These are phyloP conservation scores for Epistrophella euchroma DNA, from an alignment of 2,888 invertebrate species.

Conservation along the genomic window DNA sequence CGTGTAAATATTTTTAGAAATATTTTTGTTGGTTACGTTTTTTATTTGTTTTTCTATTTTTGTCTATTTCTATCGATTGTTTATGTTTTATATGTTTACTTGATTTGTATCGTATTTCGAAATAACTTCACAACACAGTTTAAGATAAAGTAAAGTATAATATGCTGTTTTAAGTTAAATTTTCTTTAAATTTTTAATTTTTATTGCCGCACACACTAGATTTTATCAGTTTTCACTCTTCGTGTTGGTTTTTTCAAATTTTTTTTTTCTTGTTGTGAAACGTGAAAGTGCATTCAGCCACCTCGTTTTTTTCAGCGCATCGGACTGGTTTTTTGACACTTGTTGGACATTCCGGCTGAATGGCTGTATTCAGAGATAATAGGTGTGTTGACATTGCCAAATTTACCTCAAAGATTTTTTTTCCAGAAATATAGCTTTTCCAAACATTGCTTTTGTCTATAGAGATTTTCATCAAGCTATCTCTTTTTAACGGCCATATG, in stretches of 20 bases:
- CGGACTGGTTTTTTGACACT: constrained; percentile 60
- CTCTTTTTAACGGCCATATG: no score
- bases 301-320: constrained; percentile 50
- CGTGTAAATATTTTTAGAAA: constrained; percentile 60
- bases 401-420: no score
- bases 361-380: constrained; percentile 19
- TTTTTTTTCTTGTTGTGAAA: constrained; percentile 69
- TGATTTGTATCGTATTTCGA: neutral
- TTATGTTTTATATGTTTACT: neutral
- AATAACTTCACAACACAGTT: constrained; percentile 25
- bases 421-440: no score
- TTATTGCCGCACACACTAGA: constrained; percentile 41
- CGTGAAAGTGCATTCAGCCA: constrained; percentile 73
- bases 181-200: constrained; percentile 50
- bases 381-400: no score
- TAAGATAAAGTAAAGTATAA: neutral
- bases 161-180: constrained; percentile 40
- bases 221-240: constrained; percentile 60
- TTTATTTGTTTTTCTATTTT: constrained; percentile 1
- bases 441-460: no score
- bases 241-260: constrained; percentile 61
- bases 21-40: constrained; percentile 29
- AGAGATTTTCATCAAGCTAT: no score
- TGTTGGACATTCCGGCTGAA: constrained; percentile 48
- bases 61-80: constrained; percentile 17